phyloP scores from a whole-genome alignment of 2,888 invertebrate species.

The Fragum sueziense region DNA sequence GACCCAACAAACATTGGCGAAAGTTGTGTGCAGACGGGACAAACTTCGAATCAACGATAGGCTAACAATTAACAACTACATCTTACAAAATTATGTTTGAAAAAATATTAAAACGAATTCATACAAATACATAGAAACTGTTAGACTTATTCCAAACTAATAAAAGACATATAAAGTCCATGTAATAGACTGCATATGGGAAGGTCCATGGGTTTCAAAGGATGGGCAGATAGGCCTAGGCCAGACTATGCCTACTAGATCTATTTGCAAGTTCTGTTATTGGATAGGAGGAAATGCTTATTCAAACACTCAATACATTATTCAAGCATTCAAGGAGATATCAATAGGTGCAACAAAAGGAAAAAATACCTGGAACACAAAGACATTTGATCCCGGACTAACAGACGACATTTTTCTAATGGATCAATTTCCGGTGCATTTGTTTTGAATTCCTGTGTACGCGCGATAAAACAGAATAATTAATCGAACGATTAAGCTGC shows the following conservation, averaged over 20 bases:
- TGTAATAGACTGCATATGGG: neutral
- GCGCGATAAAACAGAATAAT: slow-evolving; percentile 8
- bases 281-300: neutral
- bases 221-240: neutral
- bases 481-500: neutral
- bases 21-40: too few relatives aligned
- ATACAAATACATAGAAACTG: neutral
- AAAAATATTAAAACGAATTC: neutral
- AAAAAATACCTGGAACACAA: neutral
- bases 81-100: too few relatives aligned
- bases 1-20: too few relatives aligned
- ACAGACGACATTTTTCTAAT: neutral
- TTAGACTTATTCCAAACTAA: too few relatives aligned
- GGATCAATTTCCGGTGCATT: slow-evolving; percentile 8
- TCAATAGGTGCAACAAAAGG: neutral
- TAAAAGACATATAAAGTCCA: neutral
- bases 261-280: neutral
- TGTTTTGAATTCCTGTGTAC: slow-evolving; percentile 10
- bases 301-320: neutral
- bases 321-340: neutral
- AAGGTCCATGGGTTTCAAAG: neutral
- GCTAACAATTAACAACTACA: too few relatives aligned
- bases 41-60: too few relatives aligned
- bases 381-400: neutral
- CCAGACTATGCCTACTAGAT: neutral